phyloP scores from a whole-genome alignment of 2,888 invertebrate species.

The Drosophila lacicola region DNA sequence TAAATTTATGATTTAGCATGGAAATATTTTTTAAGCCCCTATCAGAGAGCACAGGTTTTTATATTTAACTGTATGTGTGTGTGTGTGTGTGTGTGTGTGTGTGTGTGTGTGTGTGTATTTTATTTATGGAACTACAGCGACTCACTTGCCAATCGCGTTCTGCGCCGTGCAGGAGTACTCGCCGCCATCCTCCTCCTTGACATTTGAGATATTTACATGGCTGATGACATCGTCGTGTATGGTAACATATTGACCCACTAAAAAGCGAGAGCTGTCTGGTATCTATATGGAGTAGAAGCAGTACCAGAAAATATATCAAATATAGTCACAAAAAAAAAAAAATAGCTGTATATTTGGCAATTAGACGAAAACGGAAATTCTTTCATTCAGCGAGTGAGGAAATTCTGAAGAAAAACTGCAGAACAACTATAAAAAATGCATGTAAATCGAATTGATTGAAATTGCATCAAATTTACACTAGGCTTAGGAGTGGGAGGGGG shows the following conservation, averaged over 20 bases:
- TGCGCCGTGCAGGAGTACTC: constrained; percentile 94
- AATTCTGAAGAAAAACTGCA: constrained; percentile 11
- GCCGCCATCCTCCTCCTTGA: constrained; percentile 95
- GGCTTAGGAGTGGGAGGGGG: constrained; percentile 15
- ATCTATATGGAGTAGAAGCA: constrained; percentile 70
- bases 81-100: constrained; percentile 5
- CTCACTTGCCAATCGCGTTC: constrained; percentile 91
- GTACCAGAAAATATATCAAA: constrained; percentile 3
- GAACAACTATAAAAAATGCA: constrained; percentile 61
- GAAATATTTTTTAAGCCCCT: constrained; percentile 74
- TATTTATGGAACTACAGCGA: constrained; percentile 68
- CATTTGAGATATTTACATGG: constrained; percentile 94
- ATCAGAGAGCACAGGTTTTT: constrained; percentile 28
- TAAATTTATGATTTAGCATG: constrained; percentile 81
- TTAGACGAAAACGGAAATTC: constrained; percentile 45
- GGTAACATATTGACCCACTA: constrained; percentile 96
- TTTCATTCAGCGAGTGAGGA: constrained; percentile 1
- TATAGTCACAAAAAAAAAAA: constrained; percentile 24
- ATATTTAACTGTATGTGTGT: constrained; percentile 5
- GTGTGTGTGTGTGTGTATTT: constrained; percentile 26
- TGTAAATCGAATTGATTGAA: constrained; percentile 80
- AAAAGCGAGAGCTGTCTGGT: constrained; percentile 89
- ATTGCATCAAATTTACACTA: constrained; percentile 71
- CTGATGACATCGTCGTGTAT: constrained; percentile 96
- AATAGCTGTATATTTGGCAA: constrained; percentile 34